Base-by-base conservation (phyloP, 1,140 invertebrate genomes). In the Drosophila tsacasi region DNA sequence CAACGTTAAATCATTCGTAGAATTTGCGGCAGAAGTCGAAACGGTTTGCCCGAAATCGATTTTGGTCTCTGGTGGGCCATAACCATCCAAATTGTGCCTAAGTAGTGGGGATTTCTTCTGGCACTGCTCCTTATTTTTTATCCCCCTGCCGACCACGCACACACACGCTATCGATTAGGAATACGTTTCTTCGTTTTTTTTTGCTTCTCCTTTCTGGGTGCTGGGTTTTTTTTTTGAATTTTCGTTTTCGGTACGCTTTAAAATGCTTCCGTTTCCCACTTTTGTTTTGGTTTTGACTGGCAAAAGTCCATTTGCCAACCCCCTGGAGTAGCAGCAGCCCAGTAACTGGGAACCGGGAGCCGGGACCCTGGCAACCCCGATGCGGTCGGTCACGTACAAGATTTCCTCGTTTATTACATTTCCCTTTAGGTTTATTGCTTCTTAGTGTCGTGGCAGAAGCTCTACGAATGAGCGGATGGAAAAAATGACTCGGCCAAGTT, bases 371-470 rank as follows among this genome's bases (percentile, higher is more conserved):
- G 49, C 78, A 85, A 78, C 83, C 74, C 83, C 80, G 81, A 83
- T 91, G 87, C 77, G 87, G 91, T 92, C 91, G 91, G 91, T 92
- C 91, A 92, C 91, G 91, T 92, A 92, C 84, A 90, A 92, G 91
- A 92, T 92, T 92, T 92, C 83, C 91, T 92, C 91, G 87, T 92
- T 92, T 92, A 92, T 92, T 92, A 92, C 91, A 92, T 92, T 92
- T 92, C 91, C 87, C 91, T 92, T 91, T 89, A 83, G 91, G 83
- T 92, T 92, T 92, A 92, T 92, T 91, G 91, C 86, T 92, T 91
- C 85, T 90, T 90, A 89, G 85, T 89, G 85, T 89, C 85, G 85
- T 84, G 69, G 72, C 76, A 78, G 84, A 83, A 83, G 77, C 81
- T 89, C 80, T 81, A 64, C 83, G 54, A 78, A 68, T 47, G 74